Base-by-base conservation (phyloP, 1,140 invertebrate species). In the Conopomorpha cramerella region DNA sequence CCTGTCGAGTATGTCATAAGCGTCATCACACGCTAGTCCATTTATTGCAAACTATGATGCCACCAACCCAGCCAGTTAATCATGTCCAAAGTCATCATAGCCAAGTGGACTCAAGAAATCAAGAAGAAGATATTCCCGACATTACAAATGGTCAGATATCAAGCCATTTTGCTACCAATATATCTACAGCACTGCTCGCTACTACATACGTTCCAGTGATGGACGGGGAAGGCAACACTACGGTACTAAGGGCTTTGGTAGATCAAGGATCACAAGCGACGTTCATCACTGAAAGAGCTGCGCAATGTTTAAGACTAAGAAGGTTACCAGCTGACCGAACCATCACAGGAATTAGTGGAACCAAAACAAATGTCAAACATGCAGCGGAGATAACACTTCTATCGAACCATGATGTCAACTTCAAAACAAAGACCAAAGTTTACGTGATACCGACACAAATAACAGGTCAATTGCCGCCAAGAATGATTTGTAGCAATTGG, bases 261-360 rank as follows among this genome's bases (percentile, higher is more conserved):
- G 27, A 28, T 12, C 3, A 28, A 11, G 27, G 27, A 12, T 28
- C 27, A n/a, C 27, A 28, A 28, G 27, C 27, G 27, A 28, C 27
- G n/a, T 28, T 28, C 13, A 28, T 28, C n/a, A 28, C 10, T 28
- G 27, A 28, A n/a, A 28, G 27, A 28, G 27, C 27, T 11, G 13
- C 27, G 10, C 27, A 28, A 28, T 3, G 10, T 3, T 28, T 28
- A 11, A 28, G 13, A 3, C 10, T 28, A n/a, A 4, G n/a, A n/a
- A 28, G 27, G n/a, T 3, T 11, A 3, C 13, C 27, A 6, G 27
- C 13, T 3, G 13, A 11, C 2, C 10, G 27, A 6, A 28, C 3
- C 3, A 28, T 28, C 13, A 28, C 27, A 3, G 27, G 27, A 3
- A 12, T 28, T 28, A 12, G 27, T 3, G 27, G n/a, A 6, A 28